Evolutionary conservation across 2,113 vertebrate species (phyloP).

Genomic region (Hassar affinis): DNA sequence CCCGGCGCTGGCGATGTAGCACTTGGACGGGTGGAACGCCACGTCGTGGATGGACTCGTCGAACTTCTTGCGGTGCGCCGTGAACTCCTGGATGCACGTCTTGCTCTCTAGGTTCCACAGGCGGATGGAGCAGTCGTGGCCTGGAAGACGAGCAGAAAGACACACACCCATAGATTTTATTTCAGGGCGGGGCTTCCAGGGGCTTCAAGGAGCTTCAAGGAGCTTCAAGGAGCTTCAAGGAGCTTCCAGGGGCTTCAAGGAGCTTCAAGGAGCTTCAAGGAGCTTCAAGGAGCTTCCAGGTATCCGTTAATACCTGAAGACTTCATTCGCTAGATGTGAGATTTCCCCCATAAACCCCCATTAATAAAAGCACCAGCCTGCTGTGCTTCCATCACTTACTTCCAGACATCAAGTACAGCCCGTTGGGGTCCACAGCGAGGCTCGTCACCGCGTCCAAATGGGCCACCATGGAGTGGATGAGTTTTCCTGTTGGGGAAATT

Average conservation of each 20-base stretch:
- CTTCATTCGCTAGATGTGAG: background rate
- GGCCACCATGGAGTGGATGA: conserved; percentile 98
- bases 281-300: too few relatives aligned
- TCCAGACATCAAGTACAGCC: conserved; percentile 98
- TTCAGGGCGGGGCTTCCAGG: too few relatives aligned
- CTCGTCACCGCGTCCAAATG: conserved; percentile 97
- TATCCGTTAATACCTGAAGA: background rate
- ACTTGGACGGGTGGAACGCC: conserved; percentile 96
- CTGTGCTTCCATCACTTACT: conserved; percentile 80
- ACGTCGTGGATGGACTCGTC: conserved; percentile 98
- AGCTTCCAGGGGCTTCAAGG: too few relatives aligned
- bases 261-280: too few relatives aligned
- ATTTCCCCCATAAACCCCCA: background rate
- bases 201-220: too few relatives aligned
- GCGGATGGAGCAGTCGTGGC: conserved; percentile 98
- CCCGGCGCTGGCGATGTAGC: conserved; percentile 96
- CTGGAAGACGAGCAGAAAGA: conserved; percentile 61
- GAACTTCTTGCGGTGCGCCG: conserved; percentile 96
- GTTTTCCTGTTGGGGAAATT: conserved; percentile 77
- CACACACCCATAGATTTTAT: too few relatives aligned
- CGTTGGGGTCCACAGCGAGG: conserved; percentile 96
- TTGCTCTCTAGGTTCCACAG: conserved; percentile 99
- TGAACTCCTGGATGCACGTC: conserved; percentile 99
- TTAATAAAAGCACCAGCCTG: background rate
- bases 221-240: too few relatives aligned